Conservation (phyloP, 2,888 invertebrate species). For the Meteorus cinctellus region DNA sequence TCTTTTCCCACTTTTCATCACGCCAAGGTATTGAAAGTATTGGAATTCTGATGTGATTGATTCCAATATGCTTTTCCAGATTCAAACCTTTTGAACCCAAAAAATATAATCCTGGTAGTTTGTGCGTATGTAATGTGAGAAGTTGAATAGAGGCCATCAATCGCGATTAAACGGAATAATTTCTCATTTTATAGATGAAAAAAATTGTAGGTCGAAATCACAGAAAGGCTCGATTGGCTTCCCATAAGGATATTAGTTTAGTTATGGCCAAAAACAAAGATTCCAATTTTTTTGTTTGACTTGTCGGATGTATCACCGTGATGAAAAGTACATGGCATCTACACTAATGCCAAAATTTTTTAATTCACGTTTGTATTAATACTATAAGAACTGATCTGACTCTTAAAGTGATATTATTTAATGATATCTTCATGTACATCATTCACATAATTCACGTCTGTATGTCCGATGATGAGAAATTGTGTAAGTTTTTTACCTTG, state of each 20-base stretch:
- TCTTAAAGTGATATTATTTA: conserved; percentile 56
- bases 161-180: too few species aligned
- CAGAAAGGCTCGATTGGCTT: too few species aligned
- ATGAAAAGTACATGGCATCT: background rate
- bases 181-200: too few species aligned
- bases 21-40: background rate
- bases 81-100: too few species aligned
- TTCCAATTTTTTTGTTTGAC: background rate
- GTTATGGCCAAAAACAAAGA: too few species aligned
- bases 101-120: too few species aligned
- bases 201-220: too few species aligned
- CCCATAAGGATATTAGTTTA: too few species aligned
- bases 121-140: too few species aligned
- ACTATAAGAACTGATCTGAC: conserved; percentile 48
- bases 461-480: conserved; percentile 36
- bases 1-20: background rate
- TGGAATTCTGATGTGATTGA: background rate
- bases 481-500: conserved; percentile 27
- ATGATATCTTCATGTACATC: conserved; percentile 61
- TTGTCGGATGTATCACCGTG: background rate
- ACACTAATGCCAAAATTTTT: conserved; percentile 9
- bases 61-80: too few species aligned
- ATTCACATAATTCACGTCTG: conserved; percentile 52
- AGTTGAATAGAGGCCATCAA: too few species aligned
- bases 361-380: conserved; percentile 25